phyloP scores from a whole-genome alignment of 2,888 invertebrate species.

The Drosophila seclusa region DNA sequence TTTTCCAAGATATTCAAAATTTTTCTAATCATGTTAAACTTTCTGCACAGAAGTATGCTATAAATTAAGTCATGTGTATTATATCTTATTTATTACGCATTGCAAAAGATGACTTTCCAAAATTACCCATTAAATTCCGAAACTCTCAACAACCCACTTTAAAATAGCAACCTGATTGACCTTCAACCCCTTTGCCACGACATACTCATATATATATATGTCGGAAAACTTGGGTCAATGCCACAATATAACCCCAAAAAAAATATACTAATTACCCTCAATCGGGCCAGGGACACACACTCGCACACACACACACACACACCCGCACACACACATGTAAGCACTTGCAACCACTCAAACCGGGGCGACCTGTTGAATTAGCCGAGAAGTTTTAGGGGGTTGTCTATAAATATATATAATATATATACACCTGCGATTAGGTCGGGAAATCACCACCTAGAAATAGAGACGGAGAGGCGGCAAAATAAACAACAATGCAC shows the following conservation, averaged over 20 bases:
- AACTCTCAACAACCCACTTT: slow-evolving; percentile 10
- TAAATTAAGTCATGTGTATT: background rate
- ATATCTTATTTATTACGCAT: background rate
- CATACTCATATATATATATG: background rate
- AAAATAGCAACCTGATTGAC: slow-evolving; percentile 25
- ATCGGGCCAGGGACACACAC: slow-evolving; percentile 23
- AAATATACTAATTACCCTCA: slow-evolving; percentile 60
- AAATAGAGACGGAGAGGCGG: slow-evolving; percentile 44
- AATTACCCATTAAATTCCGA: slow-evolving; percentile 25
- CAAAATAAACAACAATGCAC: slow-evolving; percentile 47
- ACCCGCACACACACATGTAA: slow-evolving; percentile 22
- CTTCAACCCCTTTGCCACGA: slow-evolving; percentile 43
- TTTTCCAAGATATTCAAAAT: background rate
- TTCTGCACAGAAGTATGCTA: slow-evolving; percentile 46
- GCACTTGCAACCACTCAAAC: slow-evolving; percentile 49
- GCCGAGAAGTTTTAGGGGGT: slow-evolving; percentile 49
- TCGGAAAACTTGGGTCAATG: slow-evolving; percentile 53
- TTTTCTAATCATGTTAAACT: too few relatives aligned
- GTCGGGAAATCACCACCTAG: slow-evolving; percentile 63
- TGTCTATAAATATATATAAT: slow-evolving; percentile 43
- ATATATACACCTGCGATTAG: slow-evolving; percentile 54
- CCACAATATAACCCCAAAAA: slow-evolving; percentile 53
- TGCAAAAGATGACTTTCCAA: background rate
- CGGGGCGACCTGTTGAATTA: slow-evolving; percentile 63
- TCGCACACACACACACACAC: slow-evolving; percentile 11